Evolutionary conservation across 1,140 invertebrate species (phyloP), one percentile per base, ranked within the genome.

Genomic region (Spodoptera litura): DNA sequence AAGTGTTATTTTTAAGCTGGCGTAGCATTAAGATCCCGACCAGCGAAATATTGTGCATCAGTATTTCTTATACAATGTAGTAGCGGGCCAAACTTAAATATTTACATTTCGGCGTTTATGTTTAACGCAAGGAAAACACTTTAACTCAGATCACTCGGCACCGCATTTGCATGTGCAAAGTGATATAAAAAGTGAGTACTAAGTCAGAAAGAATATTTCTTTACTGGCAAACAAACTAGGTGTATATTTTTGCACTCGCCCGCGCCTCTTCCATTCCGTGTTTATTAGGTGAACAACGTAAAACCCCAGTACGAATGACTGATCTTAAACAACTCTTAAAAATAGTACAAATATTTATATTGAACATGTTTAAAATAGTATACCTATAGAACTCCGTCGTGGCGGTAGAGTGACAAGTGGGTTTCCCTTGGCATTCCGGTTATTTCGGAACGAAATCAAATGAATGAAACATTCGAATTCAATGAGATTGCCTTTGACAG

Each of bases 91-190:
- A 66, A 25, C 62, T 66, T 66, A 66, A 66, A 66, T 66, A 66
- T 66, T 66, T 66, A 66, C 38, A 66, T 66, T 66, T 20, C 62
- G 15, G 49, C 62, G 62, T 66, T 49, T 25, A 49, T 66, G 38
- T 66, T 49, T 49, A 66, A 66, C 62, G 3, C 38, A 25, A 49
- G 62, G 15, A 66, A 66, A 66, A 66, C 61, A 66, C 15, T 20
- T 66, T 49, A 49, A 25, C 38, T 66, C 38, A 25, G 38, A 66
- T 66, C 62, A 66, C 38, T 66, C 62, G 20, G n/a, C 38, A 66
- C 62, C 38, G 25, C 62, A 66, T 66, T 66, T 66, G 62, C 62
- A 66, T 66, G 62, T 64, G 61, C 61, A 64, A 64, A 64, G 61
- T 66, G 62, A 66, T 66, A 66, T 66, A 66, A 66, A 66, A 66